Conservation (phyloP, 1,140 invertebrate species). For the Scylla paramamosain region DNA sequence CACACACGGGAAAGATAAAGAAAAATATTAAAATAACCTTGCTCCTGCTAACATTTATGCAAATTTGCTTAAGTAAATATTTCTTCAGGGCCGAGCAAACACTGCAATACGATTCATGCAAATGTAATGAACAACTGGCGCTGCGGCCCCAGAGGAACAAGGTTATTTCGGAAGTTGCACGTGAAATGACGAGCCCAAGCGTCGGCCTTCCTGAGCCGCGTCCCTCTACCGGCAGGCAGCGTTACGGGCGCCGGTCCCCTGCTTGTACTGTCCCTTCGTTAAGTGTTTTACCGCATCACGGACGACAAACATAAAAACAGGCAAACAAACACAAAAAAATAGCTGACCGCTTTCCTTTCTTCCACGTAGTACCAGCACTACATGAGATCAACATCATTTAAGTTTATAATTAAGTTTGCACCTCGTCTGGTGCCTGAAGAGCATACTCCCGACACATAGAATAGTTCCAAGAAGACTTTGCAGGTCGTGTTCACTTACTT, state of each 20-base stretch:
- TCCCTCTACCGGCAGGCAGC: not conserved
- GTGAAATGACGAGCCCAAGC: not conserved
- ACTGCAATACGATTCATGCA: conserved; percentile 3
- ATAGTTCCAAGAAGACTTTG: not conserved
- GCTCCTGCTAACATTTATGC: conserved; percentile 12
- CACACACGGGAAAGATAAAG: not conserved
- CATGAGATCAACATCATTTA: not conserved
- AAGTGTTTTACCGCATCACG: not conserved
- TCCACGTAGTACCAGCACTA: too few species aligned
- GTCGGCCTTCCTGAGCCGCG: not conserved
- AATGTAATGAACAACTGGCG: conserved; percentile 22
- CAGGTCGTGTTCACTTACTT: not conserved
- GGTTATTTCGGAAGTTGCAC: not conserved
- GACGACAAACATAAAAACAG: not conserved
- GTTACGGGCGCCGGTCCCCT: not conserved
- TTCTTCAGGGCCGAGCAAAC: conserved; percentile 18
- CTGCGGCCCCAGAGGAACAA: not conserved
- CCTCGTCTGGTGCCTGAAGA: not conserved
- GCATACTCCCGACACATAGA: not conserved
- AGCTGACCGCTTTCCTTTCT: too few species aligned
- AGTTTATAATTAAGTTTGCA: not conserved
- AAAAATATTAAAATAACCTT: not conserved
- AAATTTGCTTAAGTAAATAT: conserved; percentile 25
- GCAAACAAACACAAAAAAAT: not conserved
- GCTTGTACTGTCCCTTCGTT: not conserved